Conservation (phyloP, 2,797 vertebrate genomes). For the Yasuhikotakia modesta region DNA sequence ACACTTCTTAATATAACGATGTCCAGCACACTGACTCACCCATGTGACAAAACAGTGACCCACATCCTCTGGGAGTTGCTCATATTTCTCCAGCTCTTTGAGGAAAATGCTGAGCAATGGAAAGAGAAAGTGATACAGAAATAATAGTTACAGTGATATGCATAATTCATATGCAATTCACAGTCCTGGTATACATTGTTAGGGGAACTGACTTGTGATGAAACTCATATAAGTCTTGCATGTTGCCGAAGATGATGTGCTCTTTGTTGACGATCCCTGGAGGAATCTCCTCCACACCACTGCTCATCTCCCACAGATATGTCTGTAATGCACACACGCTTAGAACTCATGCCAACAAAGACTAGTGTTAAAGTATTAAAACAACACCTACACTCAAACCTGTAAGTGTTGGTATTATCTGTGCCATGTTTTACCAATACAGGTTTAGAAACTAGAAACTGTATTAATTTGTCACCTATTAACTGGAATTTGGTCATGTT, state of each 20-base stretch:
- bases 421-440: neutral
- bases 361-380: too few relatives aligned
- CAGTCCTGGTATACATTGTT: neutral
- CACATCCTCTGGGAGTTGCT: constrained; percentile 96
- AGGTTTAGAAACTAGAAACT: neutral
- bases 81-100: constrained; percentile 97
- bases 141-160: neutral
- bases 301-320: constrained; percentile 98
- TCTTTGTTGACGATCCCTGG: constrained; percentile 97
- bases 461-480: neutral
- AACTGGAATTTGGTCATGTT: neutral
- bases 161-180: too few relatives aligned
- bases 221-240: constrained; percentile 98
- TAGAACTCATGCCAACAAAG: too few relatives aligned
- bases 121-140: neutral
- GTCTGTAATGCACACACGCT: constrained; percentile 76
- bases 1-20: too few relatives aligned
- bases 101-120: constrained; percentile 88
- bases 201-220: constrained; percentile 90
- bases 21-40: constrained; percentile 71
- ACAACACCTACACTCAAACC: too few relatives aligned
- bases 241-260: constrained; percentile 98
- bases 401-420: neutral
- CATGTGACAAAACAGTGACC: constrained; percentile 99
- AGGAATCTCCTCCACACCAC: constrained; percentile 97